Percentiles rank a stretch among this genome's conserved stretches.
phyloP scores from a whole-genome alignment of 2,113 vertebrate species.

The Myodes glareolus region DNA sequence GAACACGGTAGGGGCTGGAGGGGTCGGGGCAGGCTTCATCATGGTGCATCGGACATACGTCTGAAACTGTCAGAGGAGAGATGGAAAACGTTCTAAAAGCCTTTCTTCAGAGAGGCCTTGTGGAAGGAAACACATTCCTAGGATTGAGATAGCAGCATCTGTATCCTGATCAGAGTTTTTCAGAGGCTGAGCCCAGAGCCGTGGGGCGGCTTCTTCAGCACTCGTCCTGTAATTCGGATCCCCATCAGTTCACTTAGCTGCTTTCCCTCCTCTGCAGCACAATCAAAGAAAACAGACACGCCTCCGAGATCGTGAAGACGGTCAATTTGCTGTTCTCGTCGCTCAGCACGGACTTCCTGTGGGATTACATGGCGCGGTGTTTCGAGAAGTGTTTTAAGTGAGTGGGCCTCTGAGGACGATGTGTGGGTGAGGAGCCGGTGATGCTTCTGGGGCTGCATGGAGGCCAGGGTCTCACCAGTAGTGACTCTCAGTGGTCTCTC shows the following conservation, averaged over 20 bases:
- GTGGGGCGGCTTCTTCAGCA: neutral
- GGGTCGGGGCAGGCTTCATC: no score
- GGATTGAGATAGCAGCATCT: neutral
- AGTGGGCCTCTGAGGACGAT: neutral
- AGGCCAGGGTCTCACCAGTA: neutral
- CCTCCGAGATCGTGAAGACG: constrained; percentile 96
- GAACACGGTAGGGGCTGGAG: neutral
- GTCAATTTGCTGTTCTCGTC: constrained; percentile 95
- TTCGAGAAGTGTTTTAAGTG: constrained; percentile 95
- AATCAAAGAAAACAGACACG: constrained; percentile 95
- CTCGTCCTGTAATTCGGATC: neutral
- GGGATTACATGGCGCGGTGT: constrained; percentile 95
- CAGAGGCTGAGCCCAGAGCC: neutral
- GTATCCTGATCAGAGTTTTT: neutral
- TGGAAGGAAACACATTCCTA: neutral
- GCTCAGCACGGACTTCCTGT: constrained; percentile 94
- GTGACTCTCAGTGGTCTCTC: neutral
- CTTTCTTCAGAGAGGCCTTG: neutral
- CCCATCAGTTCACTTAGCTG: neutral
- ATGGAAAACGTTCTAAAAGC: no score
- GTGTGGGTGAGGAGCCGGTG: neutral
- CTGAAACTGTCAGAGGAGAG: neutral
- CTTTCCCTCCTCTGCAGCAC: constrained; percentile 84
- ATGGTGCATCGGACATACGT: no score
- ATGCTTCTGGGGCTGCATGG: fast-evolving